Conservation (phyloP, 2,113 vertebrate species). For the Bettongia penicillata region DNA sequence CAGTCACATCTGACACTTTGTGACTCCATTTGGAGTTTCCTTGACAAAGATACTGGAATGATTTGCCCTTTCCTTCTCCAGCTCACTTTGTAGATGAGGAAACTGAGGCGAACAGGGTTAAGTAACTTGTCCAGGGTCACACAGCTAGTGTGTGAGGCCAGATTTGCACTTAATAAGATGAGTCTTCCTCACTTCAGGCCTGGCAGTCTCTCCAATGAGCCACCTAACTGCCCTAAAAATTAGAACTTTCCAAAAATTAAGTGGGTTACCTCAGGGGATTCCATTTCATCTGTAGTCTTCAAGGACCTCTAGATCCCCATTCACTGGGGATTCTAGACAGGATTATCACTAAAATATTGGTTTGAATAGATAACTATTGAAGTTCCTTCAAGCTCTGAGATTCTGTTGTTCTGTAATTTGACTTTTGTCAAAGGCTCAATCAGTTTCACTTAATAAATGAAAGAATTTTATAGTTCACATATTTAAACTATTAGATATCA, state of each 20-base stretch:
- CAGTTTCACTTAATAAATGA: neutral
- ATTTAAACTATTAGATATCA: neutral
- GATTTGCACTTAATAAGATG: neutral
- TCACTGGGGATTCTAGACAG: neutral
- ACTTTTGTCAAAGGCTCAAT: neutral
- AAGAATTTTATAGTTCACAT: neutral
- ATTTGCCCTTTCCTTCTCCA: neutral
- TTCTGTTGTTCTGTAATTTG: neutral
- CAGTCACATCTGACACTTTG: too few species aligned
- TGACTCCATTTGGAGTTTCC: neutral
- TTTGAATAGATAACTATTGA: neutral
- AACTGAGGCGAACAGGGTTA: neutral
- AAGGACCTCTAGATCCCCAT: neutral
- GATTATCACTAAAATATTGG: neutral
- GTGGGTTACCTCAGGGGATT: neutral
- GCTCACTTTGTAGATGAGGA: neutral
- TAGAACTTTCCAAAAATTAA: neutral
- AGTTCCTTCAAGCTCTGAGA: neutral
- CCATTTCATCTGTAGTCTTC: neutral
- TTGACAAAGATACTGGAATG: neutral
- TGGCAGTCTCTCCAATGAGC: neutral
- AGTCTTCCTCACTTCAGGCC: neutral
- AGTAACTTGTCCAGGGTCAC: neutral
- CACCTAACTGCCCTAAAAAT: neutral
- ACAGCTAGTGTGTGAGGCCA: neutral